Evolutionary conservation across 2,888 invertebrate genomes (phyloP).

Genomic region (Troglohyphantes excavatus): DNA sequence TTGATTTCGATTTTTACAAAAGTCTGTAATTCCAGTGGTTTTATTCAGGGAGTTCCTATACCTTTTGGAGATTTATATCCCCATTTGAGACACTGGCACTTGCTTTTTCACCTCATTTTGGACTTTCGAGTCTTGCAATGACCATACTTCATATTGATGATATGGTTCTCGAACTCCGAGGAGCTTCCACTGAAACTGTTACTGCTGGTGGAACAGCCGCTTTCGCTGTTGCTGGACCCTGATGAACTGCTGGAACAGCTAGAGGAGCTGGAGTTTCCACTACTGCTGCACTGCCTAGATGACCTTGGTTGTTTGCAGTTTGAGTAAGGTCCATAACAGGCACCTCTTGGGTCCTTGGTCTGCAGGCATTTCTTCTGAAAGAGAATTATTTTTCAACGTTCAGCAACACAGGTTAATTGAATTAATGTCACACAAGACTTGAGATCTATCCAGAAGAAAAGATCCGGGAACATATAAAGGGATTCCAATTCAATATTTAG

Average conservation of each 20-base stretch:
- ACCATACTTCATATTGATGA: too few species aligned
- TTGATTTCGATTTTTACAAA: conserved; percentile 65
- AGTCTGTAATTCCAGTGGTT: conserved; percentile 46
- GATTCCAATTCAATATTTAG: too few species aligned
- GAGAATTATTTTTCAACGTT: not conserved
- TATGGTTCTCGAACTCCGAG: too few species aligned
- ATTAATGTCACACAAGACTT: too few species aligned
- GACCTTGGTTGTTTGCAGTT: conserved; percentile 51
- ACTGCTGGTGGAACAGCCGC: conserved; percentile 55
- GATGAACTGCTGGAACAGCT: conserved; percentile 57
- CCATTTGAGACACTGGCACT: too few species aligned
- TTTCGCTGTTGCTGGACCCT: conserved; percentile 57
- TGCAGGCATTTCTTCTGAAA: conserved; percentile 62
- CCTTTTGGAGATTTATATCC: not conserved
- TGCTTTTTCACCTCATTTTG: too few species aligned
- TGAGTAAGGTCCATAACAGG: conserved; percentile 48
- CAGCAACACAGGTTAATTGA: too few species aligned
- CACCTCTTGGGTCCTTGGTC: conserved; percentile 62
- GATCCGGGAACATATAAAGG: too few species aligned
- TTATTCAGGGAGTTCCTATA: conserved; percentile 24
- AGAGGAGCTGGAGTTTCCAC: conserved; percentile 69
- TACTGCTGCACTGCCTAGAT: conserved; percentile 68
- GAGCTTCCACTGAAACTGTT: conserved; percentile 44
- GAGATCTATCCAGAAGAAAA: too few species aligned
- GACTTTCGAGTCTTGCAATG: too few species aligned